Evolutionary conservation across 2,113 vertebrate genomes (phyloP).

Genomic region (Solenodon paradoxus): DNA sequence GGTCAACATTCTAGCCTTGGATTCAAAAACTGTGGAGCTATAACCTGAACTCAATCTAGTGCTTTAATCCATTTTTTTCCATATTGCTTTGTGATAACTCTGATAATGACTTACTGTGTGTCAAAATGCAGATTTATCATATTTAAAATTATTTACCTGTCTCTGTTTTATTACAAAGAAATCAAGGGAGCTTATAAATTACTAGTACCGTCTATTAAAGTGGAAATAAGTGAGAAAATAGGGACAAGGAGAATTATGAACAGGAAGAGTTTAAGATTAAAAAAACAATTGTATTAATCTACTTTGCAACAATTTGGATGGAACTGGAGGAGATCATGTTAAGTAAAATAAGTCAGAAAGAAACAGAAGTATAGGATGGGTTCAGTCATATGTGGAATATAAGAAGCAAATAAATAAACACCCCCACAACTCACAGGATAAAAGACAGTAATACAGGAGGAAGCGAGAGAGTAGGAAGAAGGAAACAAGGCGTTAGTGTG

Average conservation of each 20-base stretch:
- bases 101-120: background rate
- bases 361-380: too few species aligned
- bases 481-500: too few species aligned
- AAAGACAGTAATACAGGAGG: too few species aligned
- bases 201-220: background rate
- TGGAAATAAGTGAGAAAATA: background rate
- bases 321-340: too few species aligned
- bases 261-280: background rate
- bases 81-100: background rate
- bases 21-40: background rate
- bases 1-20: background rate
- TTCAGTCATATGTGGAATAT: too few species aligned
- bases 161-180: background rate
- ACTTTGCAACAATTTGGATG: too few species aligned
- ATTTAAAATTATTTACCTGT: constrained; percentile 2
- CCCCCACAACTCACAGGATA: too few species aligned
- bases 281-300: too few species aligned
- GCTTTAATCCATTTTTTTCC: background rate
- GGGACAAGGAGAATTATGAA: constrained; percentile 5
- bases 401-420: too few species aligned
- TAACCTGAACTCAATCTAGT: background rate
- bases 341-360: too few species aligned
- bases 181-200: background rate
- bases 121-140: background rate
- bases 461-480: too few species aligned